These are phyloP conservation scores for Agonopterix alstromeriana DNA, from an alignment of 2,888 invertebrate species.

Conservation along the genomic window DNA sequence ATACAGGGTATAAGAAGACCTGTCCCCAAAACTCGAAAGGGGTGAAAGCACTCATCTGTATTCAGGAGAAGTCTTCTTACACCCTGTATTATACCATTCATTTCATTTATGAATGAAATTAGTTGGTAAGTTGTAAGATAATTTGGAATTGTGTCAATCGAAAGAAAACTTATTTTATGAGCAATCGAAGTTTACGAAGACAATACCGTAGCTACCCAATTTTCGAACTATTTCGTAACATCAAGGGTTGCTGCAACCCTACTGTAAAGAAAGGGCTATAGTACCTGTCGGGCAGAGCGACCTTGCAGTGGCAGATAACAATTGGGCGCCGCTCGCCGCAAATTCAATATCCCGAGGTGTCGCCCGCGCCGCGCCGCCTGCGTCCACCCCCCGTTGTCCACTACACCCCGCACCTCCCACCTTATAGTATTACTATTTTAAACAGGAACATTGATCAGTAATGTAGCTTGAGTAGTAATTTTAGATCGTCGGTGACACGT, in stretches of 20 bases:
- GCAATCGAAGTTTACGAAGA: neutral
- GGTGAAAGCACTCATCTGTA: no score
- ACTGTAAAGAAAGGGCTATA: slow-evolving; percentile 53
- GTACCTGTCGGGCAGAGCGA: slow-evolving; percentile 60
- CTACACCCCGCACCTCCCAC: neutral
- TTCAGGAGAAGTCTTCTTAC: no score
- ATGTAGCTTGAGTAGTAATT: no score
- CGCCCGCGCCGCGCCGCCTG: slow-evolving; percentile 20
- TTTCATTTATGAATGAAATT: no score
- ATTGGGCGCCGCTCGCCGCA: slow-evolving; percentile 67
- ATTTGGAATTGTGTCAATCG: no score
- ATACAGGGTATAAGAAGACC: no score
- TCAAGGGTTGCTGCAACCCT: slow-evolving; percentile 39
- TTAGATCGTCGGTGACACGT: no score
- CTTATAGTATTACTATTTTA: no score
- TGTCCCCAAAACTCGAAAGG: no score
- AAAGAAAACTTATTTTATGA: neutral
- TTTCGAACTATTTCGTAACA: neutral
- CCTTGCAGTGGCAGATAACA: slow-evolving; percentile 73
- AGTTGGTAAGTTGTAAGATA: no score
- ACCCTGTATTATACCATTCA: no score
- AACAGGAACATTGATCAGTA: no score
- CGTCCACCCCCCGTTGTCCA: slow-evolving; percentile 19
- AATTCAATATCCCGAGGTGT: slow-evolving; percentile 75
- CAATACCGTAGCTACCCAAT: neutral